Conservation (phyloP, 2,888 invertebrate species). For the Harpalus rubripes region DNA sequence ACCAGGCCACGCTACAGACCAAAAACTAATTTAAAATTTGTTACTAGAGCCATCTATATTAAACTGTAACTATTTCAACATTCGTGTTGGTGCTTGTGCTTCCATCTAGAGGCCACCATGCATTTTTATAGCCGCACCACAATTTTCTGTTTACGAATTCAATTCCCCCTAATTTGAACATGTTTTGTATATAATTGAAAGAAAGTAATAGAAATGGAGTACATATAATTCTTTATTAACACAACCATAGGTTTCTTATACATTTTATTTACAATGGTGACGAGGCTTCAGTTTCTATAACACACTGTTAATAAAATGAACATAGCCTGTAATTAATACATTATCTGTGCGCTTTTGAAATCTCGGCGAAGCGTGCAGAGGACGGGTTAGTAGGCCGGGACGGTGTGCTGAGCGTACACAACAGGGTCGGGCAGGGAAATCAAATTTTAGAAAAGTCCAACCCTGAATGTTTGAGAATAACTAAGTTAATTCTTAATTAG, state of each 20-base stretch:
- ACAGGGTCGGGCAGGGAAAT: conserved; percentile 3
- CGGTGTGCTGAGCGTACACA: conserved; percentile 66
- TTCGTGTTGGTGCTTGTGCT: no score
- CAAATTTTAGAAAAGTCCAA: not conserved
- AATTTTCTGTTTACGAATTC: no score
- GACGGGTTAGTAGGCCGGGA: conserved; percentile 66
- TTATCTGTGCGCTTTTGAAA: conserved; percentile 59
- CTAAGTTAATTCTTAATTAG: conserved; percentile 15
- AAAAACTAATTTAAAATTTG: no score
- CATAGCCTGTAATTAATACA: conserved; percentile 35
- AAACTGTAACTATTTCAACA: no score
- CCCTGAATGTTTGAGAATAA: conserved; percentile 32
- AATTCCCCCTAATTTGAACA: no score
- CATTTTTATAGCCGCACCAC: no score
- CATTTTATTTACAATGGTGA: conserved; percentile 62
- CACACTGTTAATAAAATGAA: conserved; percentile 35
- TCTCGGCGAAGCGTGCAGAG: conserved; percentile 64
- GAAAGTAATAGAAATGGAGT: not conserved
- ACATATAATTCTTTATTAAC: conserved; percentile 64
- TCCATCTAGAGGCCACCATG: no score
- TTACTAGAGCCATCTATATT: no score
- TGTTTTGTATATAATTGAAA: no score
- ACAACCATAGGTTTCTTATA: conserved; percentile 64
- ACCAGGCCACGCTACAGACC: no score
- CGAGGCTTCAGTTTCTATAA: conserved; percentile 41